These are phyloP conservation scores for Tipula lateralis DNA, from an alignment of 2,888 invertebrate genomes.

Conservation along the genomic window DNA sequence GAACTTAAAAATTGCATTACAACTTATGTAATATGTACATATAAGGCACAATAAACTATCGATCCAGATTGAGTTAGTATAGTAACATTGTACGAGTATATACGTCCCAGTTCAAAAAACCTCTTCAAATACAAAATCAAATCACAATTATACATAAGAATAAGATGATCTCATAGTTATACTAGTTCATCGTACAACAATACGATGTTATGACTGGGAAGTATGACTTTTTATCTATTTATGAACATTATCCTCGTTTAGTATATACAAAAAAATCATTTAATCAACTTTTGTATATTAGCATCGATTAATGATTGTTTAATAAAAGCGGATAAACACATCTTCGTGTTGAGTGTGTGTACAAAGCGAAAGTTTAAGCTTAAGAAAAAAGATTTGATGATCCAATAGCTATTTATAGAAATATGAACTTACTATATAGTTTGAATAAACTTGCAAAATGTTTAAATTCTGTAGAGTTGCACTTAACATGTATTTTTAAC, in stretches of 20 bases:
- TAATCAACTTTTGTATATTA: not conserved
- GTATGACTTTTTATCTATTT: not conserved
- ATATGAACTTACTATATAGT: not conserved
- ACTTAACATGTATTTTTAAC: not conserved
- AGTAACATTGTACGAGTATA: no score
- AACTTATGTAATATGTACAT: no score
- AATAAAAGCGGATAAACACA: not conserved
- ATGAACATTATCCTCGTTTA: not conserved
- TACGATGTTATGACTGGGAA: not conserved
- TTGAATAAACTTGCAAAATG: not conserved
- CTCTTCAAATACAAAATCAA: not conserved
- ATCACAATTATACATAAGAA: not conserved
- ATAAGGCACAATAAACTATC: no score
- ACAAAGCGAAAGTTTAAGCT: conserved; percentile 2
- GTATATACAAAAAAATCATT: not conserved
- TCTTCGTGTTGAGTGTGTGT: not conserved
- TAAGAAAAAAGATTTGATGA: not conserved
- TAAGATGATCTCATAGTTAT: not conserved
- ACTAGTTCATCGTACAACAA: not conserved
- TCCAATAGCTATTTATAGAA: not conserved
- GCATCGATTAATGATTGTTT: not conserved
- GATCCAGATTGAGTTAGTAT: no score
- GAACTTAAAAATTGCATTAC: no score
- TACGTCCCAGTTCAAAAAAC: not conserved
- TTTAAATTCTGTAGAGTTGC: not conserved